Percentiles rank a stretch among this genome's conserved stretches.
These are phyloP conservation scores for Punctoribates punctum DNA, from an alignment of 2,888 invertebrate species.

Conservation along the genomic window DNA sequence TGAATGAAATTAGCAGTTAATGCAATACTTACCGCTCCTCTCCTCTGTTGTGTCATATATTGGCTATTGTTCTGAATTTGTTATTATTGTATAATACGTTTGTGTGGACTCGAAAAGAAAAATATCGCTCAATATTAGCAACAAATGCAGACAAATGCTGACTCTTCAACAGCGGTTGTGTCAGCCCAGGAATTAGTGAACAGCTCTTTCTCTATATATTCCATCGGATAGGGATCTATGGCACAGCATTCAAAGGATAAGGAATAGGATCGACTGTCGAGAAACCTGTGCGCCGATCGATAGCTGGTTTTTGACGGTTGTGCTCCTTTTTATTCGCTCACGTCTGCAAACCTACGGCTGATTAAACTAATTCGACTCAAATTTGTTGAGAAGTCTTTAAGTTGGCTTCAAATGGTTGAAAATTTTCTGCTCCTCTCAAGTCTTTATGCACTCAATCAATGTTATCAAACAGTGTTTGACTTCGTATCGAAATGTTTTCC, in stretches of 20 bases:
- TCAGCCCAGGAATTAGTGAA: not conserved
- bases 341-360: conserved; percentile 32
- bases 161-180: conserved; percentile 8
- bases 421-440: not conserved
- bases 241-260: not conserved
- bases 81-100: conserved; percentile 16
- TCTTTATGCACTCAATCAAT: conserved; percentile 16
- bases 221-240: too few relatives aligned
- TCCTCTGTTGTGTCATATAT: conserved; percentile 1
- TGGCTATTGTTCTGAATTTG: conserved; percentile 30
- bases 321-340: conserved; percentile 17
- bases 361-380: conserved; percentile 27
- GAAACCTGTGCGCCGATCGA: conserved; percentile 28
- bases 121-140: not conserved
- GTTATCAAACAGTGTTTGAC: conserved; percentile 15
- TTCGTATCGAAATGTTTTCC: not conserved
- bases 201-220: not conserved
- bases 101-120: not conserved
- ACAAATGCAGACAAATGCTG: not conserved
- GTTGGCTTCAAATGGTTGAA: not conserved
- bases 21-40: conserved; percentile 12
- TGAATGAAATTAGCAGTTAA: conserved; percentile 31
- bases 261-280: not conserved
- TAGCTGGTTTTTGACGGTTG: not conserved
- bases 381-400: not conserved